A percentile compares a stretch with the other conserved stretches of the same genome.
Evolutionary conservation across 2,888 invertebrate species (phyloP).

Genomic region (Leptopilina myrica): DNA sequence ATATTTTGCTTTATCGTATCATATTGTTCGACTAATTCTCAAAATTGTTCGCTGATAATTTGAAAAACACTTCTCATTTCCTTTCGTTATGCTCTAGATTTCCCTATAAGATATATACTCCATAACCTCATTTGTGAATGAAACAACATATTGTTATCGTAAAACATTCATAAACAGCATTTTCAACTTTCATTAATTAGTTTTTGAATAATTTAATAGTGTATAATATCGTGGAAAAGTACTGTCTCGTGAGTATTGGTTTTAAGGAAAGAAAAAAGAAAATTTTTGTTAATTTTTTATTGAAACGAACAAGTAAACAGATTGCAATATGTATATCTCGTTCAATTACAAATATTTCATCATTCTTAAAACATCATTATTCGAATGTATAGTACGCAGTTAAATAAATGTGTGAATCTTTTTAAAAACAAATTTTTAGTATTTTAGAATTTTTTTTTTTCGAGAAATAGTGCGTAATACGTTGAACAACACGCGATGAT

Average conservation of each 20-base stretch:
- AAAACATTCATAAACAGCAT: not conserved
- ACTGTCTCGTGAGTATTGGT: not conserved
- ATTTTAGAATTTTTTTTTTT: not conserved
- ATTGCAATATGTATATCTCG: conserved; percentile 2
- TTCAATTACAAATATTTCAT: conserved; percentile 16
- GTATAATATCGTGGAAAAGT: not conserved
- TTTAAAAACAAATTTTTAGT: not conserved
- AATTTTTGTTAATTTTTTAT: not conserved
- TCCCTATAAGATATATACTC: conserved; percentile 24
- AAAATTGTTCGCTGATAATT: conserved; percentile 17
- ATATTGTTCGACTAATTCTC: not conserved
- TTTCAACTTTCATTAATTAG: not conserved
- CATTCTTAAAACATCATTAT: not conserved
- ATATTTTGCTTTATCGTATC: conserved; percentile 9
- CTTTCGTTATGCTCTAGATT: conserved; percentile 3
- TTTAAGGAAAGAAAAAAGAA: not conserved
- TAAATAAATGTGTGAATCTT: not conserved
- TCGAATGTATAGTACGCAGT: not conserved
- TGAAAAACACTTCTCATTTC: not conserved
- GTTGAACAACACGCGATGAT: not conserved
- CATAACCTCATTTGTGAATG: conserved; percentile 44
- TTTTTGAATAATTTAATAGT: conserved; percentile 25
- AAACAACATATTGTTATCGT: conserved; percentile 31
- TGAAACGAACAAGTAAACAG: conserved; percentile 7
- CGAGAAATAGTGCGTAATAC: not conserved